Base-by-base conservation (phyloP, 2,113 vertebrate genomes). In the Tautogolabrus adspersus region DNA sequence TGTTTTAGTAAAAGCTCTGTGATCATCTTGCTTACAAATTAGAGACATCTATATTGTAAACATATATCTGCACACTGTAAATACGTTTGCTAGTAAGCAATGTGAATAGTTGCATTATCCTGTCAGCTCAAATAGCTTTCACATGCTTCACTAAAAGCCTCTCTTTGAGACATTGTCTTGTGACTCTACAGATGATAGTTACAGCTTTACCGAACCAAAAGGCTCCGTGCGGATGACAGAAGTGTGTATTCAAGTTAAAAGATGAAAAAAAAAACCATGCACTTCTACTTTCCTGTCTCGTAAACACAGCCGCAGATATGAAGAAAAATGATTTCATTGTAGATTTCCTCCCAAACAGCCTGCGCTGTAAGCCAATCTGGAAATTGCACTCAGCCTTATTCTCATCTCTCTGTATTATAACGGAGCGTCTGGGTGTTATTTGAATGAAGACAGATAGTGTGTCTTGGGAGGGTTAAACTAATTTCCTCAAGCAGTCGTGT, bases 361-460 rank as follows among this genome's bases (percentile, higher is more conserved):
- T 60, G 57, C 59, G 66, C 67, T 67, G 79, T 84, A 59, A 86
- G 58, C 71, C 77, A 86, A 79, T 86, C 65, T 89, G 74, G 56
- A 79, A 82, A 79, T 79, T 75, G 84, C 71, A 73, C 73, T 81
- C 79, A 75, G 54, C 49, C 57, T 72, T 71, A 84, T 85, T 85
- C 76, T 68, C 75, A 54, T 84, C n/a, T 55, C 46, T 56, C 56
- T 40, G 30, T 67, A 52, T 60, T 83, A 56, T 81, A 84, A 87
- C 78, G 76, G 83, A 84, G 73, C 75, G 77, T 37, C 54, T 38
- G 64, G 75, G 61, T 66, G 75, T 79, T 85, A 73, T 76, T 71
- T 72, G 74, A 84, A 85, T 84, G 68, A 88, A 88, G 83, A 87
- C 79, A 69, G 75, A 92, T 88, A 84, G 47, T 51, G 78, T 85